A percentile compares a stretch with the other conserved stretches of the same genome.
Evolutionary conservation across 2,888 invertebrate genomes (phyloP).

Genomic region (Ceriagrion tenellum): DNA sequence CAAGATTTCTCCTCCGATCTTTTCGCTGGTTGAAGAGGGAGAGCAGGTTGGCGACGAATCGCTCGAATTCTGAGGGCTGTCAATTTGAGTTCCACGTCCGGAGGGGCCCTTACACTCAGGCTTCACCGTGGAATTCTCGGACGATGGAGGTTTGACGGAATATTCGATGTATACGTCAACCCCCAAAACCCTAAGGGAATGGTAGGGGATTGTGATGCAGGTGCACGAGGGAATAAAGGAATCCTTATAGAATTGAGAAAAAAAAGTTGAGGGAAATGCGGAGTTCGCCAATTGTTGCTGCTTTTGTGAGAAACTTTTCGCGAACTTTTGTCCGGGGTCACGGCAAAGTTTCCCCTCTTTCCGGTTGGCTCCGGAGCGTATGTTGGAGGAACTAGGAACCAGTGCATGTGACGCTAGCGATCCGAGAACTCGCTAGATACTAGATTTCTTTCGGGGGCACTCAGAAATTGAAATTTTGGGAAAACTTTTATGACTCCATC

Average conservation of each 20-base stretch:
- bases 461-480: not conserved
- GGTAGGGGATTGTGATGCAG: not conserved
- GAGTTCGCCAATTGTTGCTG: not conserved
- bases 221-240: not conserved
- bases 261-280: not conserved
- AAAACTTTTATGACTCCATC: not conserved
- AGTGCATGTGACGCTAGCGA: not conserved
- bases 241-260: not conserved
- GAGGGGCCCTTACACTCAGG: not conserved
- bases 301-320: not conserved
- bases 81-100: not conserved
- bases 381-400: not conserved
- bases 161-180: not conserved
- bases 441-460: not conserved
- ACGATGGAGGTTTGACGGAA: not conserved
- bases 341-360: not conserved
- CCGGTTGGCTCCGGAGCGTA: not conserved
- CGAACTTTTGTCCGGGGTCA: not conserved
- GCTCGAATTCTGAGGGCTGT: not conserved
- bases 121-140: not conserved
- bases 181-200: not conserved
- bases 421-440: not conserved
- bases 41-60: not conserved
- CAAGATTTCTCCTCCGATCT: not conserved
- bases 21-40: not conserved